Evolutionary conservation across 2,113 vertebrate genomes (phyloP).

Genomic region (Hemicordylus capensis): DNA sequence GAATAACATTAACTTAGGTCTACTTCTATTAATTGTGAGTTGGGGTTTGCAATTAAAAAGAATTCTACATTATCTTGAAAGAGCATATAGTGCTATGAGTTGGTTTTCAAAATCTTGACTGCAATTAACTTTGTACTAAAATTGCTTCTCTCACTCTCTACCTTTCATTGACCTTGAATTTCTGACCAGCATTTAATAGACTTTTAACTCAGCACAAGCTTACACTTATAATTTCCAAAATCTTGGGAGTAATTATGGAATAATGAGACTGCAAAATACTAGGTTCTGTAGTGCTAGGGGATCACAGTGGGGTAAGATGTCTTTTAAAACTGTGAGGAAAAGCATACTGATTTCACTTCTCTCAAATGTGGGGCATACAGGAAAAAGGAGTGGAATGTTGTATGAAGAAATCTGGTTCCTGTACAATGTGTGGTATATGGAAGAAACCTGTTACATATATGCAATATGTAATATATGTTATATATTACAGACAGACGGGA

Average conservation of each 20-base stretch:
- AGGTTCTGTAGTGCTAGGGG: too few species aligned
- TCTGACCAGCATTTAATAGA: fast-evolving
- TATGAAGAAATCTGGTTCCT: neutral
- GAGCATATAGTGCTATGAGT: neutral
- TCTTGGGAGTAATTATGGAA: neutral
- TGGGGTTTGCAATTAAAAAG: constrained; percentile 18
- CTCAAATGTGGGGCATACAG: neutral
- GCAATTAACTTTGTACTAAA: neutral
- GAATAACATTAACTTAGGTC: neutral
- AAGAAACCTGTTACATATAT: too few species aligned
- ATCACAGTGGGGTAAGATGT: neutral
- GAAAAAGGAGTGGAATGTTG: neutral
- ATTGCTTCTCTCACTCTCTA: neutral
- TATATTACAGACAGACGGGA: too few species aligned
- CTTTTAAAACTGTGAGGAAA: neutral
- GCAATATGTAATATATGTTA: too few species aligned
- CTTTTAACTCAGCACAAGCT: neutral
- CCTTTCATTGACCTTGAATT: neutral
- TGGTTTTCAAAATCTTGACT: neutral
- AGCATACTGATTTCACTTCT: neutral
- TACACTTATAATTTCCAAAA: neutral
- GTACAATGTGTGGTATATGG: too few species aligned
- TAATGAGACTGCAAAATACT: neutral
- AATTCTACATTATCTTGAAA: neutral
- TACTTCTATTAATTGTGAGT: constrained; percentile 29